Evolutionary conservation across 2,888 invertebrate species (phyloP).

Genomic region (Teinopalpus imperialis): DNA sequence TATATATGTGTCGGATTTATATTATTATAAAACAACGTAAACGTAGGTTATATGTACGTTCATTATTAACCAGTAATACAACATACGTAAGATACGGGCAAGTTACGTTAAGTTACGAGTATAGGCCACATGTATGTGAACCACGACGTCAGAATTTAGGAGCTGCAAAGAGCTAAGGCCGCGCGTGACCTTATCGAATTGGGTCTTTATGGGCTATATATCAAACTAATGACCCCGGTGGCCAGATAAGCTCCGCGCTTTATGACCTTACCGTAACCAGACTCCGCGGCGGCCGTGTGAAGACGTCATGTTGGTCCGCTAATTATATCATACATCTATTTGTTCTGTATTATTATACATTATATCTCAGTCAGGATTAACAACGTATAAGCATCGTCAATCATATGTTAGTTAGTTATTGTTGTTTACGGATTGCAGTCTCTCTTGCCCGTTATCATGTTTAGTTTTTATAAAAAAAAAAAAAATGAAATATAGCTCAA

Average conservation of each 20-base stretch:
- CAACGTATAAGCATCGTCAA: too few relatives aligned
- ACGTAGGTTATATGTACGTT: neutral
- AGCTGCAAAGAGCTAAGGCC: constrained; percentile 20
- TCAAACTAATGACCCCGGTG: constrained; percentile 56
- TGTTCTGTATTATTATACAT: too few relatives aligned
- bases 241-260: constrained; percentile 19
- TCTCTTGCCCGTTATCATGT: too few relatives aligned
- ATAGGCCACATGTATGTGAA: constrained; percentile 20
- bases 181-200: constrained; percentile 32
- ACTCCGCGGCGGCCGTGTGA: constrained; percentile 20
- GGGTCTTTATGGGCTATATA: constrained; percentile 40
- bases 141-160: constrained; percentile 19
- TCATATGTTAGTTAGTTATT: too few relatives aligned
- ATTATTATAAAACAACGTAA: too few relatives aligned
- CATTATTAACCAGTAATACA: neutral
- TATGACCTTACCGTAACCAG: constrained; percentile 20
- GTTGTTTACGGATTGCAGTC: too few relatives aligned
- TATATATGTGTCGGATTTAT: too few relatives aligned
- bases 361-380: too few relatives aligned
- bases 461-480: too few relatives aligned
- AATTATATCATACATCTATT: constrained; percentile 19
- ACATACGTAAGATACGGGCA: neutral
- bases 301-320: constrained; percentile 13
- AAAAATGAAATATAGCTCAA: too few relatives aligned
- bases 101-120: too few relatives aligned